These are phyloP conservation scores for Otocyon megalotis DNA, from an alignment of 2,113 vertebrate genomes.

Conservation along the genomic window DNA sequence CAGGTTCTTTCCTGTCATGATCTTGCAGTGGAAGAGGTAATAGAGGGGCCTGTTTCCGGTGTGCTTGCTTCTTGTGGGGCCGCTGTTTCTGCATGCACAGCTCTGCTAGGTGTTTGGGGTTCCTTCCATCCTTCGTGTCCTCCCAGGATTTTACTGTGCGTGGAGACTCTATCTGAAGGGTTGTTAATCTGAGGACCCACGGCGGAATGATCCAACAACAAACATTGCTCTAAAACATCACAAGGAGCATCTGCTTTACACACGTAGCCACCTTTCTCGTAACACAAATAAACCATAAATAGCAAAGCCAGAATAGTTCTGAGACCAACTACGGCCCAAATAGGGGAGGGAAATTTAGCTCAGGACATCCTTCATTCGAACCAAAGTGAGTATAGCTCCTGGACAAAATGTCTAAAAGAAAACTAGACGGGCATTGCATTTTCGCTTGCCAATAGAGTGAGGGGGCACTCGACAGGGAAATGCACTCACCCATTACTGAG, in stretches of 20 bases:
- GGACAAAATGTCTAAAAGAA: not conserved
- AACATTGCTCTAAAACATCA: not conserved
- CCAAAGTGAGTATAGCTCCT: not conserved
- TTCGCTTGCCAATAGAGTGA: not conserved
- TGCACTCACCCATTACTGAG: not conserved
- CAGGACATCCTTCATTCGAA: not conserved
- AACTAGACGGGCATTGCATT: not conserved
- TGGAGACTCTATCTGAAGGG: not conserved
- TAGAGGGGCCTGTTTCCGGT: not conserved
- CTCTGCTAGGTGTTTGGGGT: not conserved
- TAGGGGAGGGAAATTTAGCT: not conserved
- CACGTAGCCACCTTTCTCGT: not conserved
- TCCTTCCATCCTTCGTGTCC: not conserved
- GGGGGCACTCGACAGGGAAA: not conserved
- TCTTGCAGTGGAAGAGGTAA: not conserved
- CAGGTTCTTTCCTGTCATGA: not conserved
- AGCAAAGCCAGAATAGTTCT: not conserved
- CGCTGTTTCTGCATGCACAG: not conserved
- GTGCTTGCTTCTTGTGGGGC: not conserved
- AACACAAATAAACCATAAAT: not conserved
- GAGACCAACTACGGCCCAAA: not conserved
- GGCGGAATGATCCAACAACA: not conserved
- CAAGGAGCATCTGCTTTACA: accelerated
- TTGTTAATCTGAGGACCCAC: not conserved
- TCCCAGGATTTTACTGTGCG: not conserved